A percentile compares a stretch with the other conserved stretches of the same genome.
Conservation (phyloP, 2,113 vertebrate genomes). For the Leptosomus discolor region DNA sequence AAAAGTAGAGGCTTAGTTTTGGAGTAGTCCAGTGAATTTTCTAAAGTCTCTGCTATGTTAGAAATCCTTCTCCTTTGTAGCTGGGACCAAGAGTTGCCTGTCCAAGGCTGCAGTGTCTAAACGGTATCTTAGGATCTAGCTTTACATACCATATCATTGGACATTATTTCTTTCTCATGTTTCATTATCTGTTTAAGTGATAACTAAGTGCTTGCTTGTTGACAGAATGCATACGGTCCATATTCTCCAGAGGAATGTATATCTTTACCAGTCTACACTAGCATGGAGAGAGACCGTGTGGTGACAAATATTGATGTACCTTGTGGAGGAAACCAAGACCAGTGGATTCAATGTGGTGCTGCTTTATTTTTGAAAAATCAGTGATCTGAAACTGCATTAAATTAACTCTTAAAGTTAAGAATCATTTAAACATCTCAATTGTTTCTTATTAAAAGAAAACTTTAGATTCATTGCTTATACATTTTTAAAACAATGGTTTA, state of each 20-base stretch:
- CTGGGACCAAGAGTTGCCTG: not conserved
- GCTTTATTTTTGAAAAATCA: constrained; percentile 92
- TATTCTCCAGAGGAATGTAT: constrained; percentile 86
- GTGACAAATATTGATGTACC: constrained; percentile 90
- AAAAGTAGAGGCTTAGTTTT: not conserved
- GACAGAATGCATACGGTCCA: constrained; percentile 77
- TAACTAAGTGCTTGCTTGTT: not conserved
- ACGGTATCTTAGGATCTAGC: not conserved
- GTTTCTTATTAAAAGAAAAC: not conserved
- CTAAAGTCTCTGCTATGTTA: not conserved
- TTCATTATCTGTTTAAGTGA: not conserved
- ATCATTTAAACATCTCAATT: not conserved
- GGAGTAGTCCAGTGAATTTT: not conserved
- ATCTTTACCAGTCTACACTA: constrained; percentile 89
- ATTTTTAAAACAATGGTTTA: not conserved
- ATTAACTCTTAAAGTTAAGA: not conserved
- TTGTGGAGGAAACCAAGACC: constrained; percentile 83
- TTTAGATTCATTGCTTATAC: not conserved
- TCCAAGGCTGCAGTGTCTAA: not conserved
- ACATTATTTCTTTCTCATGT: not conserved
- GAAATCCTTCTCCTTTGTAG: not conserved
- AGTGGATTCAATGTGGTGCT: constrained; percentile 93
- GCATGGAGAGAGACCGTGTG: constrained; percentile 85
- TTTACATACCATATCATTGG: not conserved
- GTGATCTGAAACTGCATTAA: constrained; percentile 47